These are phyloP conservation scores for Physella acuta DNA, from an alignment of 1,140 invertebrate genomes.

Conservation along the genomic window DNA sequence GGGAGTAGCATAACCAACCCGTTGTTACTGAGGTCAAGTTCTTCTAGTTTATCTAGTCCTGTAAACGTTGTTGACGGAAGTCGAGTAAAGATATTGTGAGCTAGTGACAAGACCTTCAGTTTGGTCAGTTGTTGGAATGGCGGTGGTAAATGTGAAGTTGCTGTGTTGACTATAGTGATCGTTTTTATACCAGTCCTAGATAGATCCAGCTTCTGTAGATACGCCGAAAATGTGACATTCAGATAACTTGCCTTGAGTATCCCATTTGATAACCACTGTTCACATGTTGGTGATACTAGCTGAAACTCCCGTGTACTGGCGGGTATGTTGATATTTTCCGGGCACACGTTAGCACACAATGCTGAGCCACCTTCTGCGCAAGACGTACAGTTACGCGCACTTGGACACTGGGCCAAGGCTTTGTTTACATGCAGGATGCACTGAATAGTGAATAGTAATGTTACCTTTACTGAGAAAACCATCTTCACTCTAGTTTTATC, in stretches of 20 bases:
- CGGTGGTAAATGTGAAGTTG: too few species aligned
- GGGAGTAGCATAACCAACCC: slow-evolving; percentile 20
- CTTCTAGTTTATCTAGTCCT: slow-evolving; percentile 31
- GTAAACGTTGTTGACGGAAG: slow-evolving; percentile 24
- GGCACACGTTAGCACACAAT: neutral
- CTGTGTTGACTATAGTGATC: too few species aligned
- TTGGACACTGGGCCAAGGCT: neutral
- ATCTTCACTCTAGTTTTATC: too few species aligned
- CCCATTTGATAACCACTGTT: too few species aligned
- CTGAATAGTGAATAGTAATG: too few species aligned
- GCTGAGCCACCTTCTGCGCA: neutral
- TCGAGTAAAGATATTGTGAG: neutral
- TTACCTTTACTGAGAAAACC: too few species aligned
- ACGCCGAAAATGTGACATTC: too few species aligned
- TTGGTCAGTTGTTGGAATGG: neutral
- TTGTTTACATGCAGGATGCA: neutral
- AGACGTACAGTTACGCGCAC: neutral
- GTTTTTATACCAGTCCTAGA: too few species aligned
- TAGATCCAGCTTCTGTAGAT: too few species aligned
- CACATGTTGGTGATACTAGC: too few species aligned
- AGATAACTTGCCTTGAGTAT: too few species aligned
- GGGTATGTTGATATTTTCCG: neutral
- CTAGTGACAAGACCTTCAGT: slow-evolving; percentile 5
- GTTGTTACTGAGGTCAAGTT: slow-evolving; percentile 32
- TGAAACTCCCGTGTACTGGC: too few species aligned